Percentiles rank a stretch among this genome's conserved stretches.
Evolutionary conservation across 1,140 invertebrate species (phyloP).

Genomic region (Hyposmocoma kahamanoa): DNA sequence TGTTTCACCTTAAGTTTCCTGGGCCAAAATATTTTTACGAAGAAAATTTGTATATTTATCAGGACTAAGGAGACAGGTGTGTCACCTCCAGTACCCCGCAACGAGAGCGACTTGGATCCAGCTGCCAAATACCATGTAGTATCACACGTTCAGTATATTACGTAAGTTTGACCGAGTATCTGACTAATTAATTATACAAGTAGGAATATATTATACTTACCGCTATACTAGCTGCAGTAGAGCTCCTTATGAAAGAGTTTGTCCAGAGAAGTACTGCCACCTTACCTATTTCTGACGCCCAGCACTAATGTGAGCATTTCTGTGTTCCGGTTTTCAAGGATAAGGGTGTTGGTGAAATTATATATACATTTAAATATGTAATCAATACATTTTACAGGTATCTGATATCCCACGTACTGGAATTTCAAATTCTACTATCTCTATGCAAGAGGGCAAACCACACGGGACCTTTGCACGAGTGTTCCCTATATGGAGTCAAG

Average conservation of each 20-base stretch:
- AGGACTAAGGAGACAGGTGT: slow-evolving; percentile 54
- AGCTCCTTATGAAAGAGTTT: too few relatives aligned
- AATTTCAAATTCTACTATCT: slow-evolving; percentile 81
- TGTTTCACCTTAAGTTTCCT: too few relatives aligned
- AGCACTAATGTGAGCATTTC: too few relatives aligned
- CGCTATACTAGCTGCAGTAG: too few relatives aligned
- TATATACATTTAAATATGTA: background rate
- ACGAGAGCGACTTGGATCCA: slow-evolving; percentile 76
- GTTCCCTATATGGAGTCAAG: slow-evolving; percentile 48
- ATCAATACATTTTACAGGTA: slow-evolving; percentile 72
- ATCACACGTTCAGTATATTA: slow-evolving; percentile 77
- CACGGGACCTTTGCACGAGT: slow-evolving; percentile 57
- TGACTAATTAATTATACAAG: too few relatives aligned
- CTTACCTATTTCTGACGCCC: too few relatives aligned
- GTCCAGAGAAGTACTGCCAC: too few relatives aligned
- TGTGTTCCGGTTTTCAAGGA: too few relatives aligned
- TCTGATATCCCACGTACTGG: slow-evolving; percentile 78
- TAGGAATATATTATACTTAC: too few relatives aligned
- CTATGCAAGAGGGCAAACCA: slow-evolving; percentile 75
- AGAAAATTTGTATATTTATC: too few relatives aligned
- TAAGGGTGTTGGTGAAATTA: too few relatives aligned
- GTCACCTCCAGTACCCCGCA: slow-evolving; percentile 71
- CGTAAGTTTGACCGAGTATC: slow-evolving; percentile 72
- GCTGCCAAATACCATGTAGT: slow-evolving; percentile 80
- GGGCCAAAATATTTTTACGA: too few relatives aligned